Conservation (phyloP, 2,888 invertebrate species). For the Agrypnus murinus region DNA sequence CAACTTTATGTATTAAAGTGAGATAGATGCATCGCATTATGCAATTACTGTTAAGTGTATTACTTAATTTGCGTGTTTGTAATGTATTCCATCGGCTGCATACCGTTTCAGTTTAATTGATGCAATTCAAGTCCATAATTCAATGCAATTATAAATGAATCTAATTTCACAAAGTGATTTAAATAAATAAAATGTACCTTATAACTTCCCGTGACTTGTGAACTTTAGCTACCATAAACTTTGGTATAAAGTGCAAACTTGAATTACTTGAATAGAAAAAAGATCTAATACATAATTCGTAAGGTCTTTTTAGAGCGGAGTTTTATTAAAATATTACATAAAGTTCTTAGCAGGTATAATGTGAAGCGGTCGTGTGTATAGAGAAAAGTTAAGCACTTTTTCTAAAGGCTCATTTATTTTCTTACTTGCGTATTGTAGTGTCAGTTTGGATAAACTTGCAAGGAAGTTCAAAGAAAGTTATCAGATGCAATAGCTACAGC, state of each 20-base stretch:
- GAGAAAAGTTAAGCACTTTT: constrained; percentile 35
- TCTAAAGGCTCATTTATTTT: constrained; percentile 49
- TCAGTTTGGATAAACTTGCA: constrained; percentile 48
- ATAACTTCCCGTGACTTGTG: background rate
- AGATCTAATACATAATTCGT: background rate
- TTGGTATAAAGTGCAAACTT: background rate
- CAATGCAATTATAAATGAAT: background rate
- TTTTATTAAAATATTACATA: constrained; percentile 43
- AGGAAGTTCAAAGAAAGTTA: constrained; percentile 43
- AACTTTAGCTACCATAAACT: background rate
- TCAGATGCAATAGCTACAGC: constrained; percentile 46
- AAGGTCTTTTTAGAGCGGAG: constrained; percentile 3
- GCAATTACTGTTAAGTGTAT: no score
- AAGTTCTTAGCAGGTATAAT: constrained; percentile 38
- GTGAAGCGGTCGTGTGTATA: constrained; percentile 30
- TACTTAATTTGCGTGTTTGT: background rate
- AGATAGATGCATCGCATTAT: no score
- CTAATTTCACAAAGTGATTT: background rate
- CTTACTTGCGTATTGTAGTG: constrained; percentile 44
- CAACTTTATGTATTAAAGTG: no score
- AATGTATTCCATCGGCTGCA: constrained; percentile 17
- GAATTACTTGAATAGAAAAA: background rate
- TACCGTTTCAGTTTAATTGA: constrained; percentile 3
- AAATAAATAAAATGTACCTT: no score
- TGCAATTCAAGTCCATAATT: constrained; percentile 6